Conservation (phyloP, 37 sponge, comb jelly and placozoan species). For the Beroe ovata region DNA sequence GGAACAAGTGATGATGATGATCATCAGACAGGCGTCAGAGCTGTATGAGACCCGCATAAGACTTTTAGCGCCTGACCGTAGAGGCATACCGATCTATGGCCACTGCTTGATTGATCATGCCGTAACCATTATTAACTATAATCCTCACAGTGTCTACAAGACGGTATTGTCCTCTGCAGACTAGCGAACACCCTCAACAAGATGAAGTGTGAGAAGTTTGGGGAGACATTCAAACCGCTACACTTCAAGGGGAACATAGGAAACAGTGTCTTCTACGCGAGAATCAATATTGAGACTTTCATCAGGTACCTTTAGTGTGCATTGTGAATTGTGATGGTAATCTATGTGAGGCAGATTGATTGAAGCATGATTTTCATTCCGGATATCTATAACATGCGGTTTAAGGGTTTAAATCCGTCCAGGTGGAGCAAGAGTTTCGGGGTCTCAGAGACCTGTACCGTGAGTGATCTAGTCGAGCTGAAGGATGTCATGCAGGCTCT, state of each 20-base stretch:
- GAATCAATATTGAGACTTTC: slow-evolving; percentile 64
- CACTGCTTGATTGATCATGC: too few species aligned
- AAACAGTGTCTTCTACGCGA: slow-evolving; percentile 44
- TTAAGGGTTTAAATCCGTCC: too few species aligned
- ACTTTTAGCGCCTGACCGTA: too few species aligned
- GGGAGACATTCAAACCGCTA: slow-evolving; percentile 22
- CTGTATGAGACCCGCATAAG: too few species aligned
- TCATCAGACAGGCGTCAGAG: too few species aligned
- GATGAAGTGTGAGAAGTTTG: slow-evolving; percentile 43
- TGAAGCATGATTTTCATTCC: too few species aligned
- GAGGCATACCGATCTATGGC: too few species aligned
- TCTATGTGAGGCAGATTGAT: too few species aligned
- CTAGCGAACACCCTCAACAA: slow-evolving; percentile 27
- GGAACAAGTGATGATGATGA: too few species aligned
- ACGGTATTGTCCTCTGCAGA: slow-evolving; percentile 43
- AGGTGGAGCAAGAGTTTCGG: slow-evolving; percentile 67
- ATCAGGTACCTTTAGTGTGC: slow-evolving; percentile 32
- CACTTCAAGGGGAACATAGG: slow-evolving; percentile 61
- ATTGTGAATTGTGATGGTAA: too few species aligned
- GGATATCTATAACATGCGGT: too few species aligned
- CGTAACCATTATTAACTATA: too few species aligned
- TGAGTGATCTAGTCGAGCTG: slow-evolving; percentile 41
- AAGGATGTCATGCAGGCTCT: slow-evolving; percentile 45
- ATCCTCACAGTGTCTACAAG: slow-evolving; percentile 56
- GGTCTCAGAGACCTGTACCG: slow-evolving; percentile 16